A percentile compares a stretch with the other conserved stretches of the same genome.
phyloP scores from a whole-genome alignment of 2,888 invertebrate species.

The Eupithecia vulgata region DNA sequence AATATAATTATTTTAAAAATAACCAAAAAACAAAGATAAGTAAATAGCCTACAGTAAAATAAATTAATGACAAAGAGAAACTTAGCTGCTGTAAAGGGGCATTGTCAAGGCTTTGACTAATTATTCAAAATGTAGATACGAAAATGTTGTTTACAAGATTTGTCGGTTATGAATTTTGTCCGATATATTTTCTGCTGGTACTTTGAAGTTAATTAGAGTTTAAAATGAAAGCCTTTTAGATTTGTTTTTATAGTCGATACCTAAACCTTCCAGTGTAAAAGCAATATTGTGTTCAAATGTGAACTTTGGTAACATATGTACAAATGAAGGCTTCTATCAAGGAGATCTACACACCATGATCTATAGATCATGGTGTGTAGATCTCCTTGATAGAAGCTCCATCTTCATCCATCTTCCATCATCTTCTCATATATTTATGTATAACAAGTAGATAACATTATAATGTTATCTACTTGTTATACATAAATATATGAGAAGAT shows the following conservation, averaged over 20 bases:
- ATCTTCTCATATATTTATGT: too few relatives aligned
- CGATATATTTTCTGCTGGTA: background rate
- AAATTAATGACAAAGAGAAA: too few relatives aligned
- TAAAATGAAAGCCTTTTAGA: background rate
- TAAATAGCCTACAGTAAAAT: too few relatives aligned
- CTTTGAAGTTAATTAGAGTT: background rate
- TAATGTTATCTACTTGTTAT: too few relatives aligned
- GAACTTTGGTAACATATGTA: background rate
- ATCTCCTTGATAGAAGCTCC: background rate
- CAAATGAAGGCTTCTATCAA: background rate
- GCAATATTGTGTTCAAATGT: background rate
- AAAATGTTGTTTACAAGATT: background rate
- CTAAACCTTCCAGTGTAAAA: background rate
- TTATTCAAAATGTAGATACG: conserved; percentile 19
- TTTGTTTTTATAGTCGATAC: background rate
- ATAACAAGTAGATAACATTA: too few relatives aligned
- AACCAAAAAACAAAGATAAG: too few relatives aligned
- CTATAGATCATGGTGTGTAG: background rate
- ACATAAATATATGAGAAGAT: too few relatives aligned
- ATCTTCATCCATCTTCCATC: too few relatives aligned
- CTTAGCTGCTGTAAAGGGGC: too few relatives aligned
- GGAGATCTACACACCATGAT: background rate
- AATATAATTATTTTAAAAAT: too few relatives aligned
- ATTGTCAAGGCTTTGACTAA: too few relatives aligned
- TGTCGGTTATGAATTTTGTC: background rate